phyloP scores from a whole-genome alignment of 2,113 vertebrate species.

The Dipodomys spectabilis region DNA sequence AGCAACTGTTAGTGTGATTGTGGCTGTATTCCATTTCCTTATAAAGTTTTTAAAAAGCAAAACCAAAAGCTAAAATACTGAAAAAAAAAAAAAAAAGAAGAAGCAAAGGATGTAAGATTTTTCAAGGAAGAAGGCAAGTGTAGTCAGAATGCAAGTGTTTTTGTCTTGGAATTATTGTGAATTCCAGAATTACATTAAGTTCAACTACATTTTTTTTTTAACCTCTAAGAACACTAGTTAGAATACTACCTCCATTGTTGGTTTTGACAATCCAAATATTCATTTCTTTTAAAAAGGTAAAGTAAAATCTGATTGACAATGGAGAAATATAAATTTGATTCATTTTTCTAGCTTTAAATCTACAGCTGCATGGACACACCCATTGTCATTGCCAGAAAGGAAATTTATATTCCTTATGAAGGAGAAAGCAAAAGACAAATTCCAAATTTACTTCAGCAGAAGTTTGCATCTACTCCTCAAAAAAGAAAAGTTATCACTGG shows the following conservation, averaged over 20 bases:
- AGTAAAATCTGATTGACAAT: slow-evolving; percentile 49
- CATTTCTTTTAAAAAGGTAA: slow-evolving; percentile 32
- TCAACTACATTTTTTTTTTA: slow-evolving; percentile 34
- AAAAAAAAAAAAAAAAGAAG: background rate
- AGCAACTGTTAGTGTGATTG: slow-evolving; percentile 45
- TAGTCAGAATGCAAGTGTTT: background rate
- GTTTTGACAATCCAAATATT: background rate
- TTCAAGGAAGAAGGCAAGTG: slow-evolving; percentile 24
- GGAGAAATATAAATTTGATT: slow-evolving; percentile 12
- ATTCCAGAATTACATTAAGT: background rate
- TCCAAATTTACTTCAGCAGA: slow-evolving; percentile 2
- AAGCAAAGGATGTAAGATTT: background rate
- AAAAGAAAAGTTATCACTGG: too few relatives aligned
- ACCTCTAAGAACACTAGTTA: background rate
- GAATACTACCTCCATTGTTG: background rate
- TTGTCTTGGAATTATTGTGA: background rate
- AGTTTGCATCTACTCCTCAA: slow-evolving; percentile 1
- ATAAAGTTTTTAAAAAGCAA: background rate
- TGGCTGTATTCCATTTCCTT: slow-evolving; percentile 9
- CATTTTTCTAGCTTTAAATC: background rate
- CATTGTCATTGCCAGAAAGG: background rate
- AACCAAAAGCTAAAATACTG: background rate
- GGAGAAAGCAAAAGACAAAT: background rate
- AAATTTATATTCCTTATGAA: slow-evolving; percentile 26
- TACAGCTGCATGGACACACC: background rate